Evolutionary conservation across 2,888 invertebrate genomes (phyloP).

Genomic region (Pandemis heparana): DNA sequence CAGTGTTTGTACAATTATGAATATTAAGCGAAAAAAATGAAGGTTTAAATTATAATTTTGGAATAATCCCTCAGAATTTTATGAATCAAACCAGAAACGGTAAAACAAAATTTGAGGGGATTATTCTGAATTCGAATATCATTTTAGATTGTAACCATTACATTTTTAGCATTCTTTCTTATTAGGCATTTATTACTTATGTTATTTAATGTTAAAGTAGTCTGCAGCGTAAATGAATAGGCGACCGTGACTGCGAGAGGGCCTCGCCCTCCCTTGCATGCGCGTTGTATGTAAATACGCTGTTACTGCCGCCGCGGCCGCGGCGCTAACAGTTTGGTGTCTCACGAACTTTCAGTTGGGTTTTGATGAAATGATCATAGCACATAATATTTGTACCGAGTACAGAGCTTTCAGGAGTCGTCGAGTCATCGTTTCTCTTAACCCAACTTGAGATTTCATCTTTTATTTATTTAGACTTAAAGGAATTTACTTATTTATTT

Average conservation of each 20-base stretch:
- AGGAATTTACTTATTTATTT: constrained; percentile 78
- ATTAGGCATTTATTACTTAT: constrained; percentile 25
- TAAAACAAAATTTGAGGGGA: constrained; percentile 63
- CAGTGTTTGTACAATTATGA: constrained; percentile 71
- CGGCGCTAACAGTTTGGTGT: constrained; percentile 62
- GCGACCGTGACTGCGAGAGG: background rate
- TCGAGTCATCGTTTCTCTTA: constrained; percentile 69
- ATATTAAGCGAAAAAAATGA: constrained; percentile 59
- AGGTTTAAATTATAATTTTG: constrained; percentile 62
- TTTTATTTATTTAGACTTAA: constrained; percentile 75
- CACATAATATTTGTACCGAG: constrained; percentile 36
- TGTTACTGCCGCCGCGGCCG: constrained; percentile 56
- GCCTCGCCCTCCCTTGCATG: constrained; percentile 28
- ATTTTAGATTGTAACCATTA: constrained; percentile 29
- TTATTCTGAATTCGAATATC: constrained; percentile 72
- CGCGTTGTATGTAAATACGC: constrained; percentile 73
- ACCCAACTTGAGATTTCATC: constrained; percentile 85
- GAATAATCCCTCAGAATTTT: constrained; percentile 72
- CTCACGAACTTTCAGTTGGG: constrained; percentile 84
- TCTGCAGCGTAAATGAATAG: constrained; percentile 26
- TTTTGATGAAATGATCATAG: constrained; percentile 71
- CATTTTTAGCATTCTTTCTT: constrained; percentile 23
- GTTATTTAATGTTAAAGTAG: constrained; percentile 32
- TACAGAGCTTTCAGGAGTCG: constrained; percentile 21
- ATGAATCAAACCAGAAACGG: constrained; percentile 31